phyloP scores from a whole-genome alignment of 2,113 vertebrate species.

The Trichechus manatus region DNA sequence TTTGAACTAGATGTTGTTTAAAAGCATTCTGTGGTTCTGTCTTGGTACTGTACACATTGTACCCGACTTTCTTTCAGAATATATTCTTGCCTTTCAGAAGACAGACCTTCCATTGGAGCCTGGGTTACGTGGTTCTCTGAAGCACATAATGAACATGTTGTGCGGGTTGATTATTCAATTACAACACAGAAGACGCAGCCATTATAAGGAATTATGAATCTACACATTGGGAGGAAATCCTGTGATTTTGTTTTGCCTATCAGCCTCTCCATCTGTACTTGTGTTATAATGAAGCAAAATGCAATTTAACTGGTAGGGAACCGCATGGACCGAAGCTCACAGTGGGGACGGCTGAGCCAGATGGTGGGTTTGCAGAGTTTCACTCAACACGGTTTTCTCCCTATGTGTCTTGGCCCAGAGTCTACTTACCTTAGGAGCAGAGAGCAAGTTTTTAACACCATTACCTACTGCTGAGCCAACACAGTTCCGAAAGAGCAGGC shows the following conservation, averaged over 20 bases:
- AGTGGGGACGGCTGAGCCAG: slow-evolving; percentile 48
- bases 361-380: slow-evolving; percentile 52
- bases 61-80: neutral
- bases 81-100: neutral
- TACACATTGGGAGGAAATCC: slow-evolving; percentile 34
- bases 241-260: slow-evolving; percentile 63
- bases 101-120: neutral
- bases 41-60: neutral
- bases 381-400: slow-evolving; percentile 23
- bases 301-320: slow-evolving; percentile 49
- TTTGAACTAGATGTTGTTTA: neutral
- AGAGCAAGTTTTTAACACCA: slow-evolving; percentile 42
- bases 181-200: neutral
- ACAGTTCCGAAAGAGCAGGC: slow-evolving; percentile 27
- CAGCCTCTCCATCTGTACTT: slow-evolving; percentile 67
- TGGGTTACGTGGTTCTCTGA: neutral
- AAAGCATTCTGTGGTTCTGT: neutral
- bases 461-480: neutral
- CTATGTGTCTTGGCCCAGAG: slow-evolving; percentile 61
- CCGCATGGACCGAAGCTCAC: slow-evolving; percentile 14
- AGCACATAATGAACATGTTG: neutral
- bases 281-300: slow-evolving; percentile 60
- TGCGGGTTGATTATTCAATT: slow-evolving; percentile 28
- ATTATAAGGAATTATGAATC: slow-evolving; percentile 43
- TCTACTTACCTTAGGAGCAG: slow-evolving; percentile 37